Percentiles rank a stretch among this genome's conserved stretches.
Conservation (phyloP, 2,113 vertebrate species). For the Montifringilla adamsi region DNA sequence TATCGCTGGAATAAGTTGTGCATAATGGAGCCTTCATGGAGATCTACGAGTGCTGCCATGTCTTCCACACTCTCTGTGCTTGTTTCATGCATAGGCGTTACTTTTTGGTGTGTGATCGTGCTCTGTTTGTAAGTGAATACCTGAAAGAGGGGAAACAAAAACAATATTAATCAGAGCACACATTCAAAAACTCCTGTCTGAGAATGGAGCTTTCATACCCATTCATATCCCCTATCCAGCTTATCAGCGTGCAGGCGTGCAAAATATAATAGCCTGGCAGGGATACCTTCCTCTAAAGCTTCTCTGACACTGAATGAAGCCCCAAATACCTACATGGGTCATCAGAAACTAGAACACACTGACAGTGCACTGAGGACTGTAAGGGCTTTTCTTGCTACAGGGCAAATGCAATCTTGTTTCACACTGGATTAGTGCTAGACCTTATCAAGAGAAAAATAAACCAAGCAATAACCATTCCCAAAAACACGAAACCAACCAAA, state of each 20-base stretch:
- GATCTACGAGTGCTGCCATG: slow-evolving; percentile 89
- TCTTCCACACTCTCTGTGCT: slow-evolving; percentile 85
- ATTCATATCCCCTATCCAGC: not conserved
- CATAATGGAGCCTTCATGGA: slow-evolving; percentile 95
- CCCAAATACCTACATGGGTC: fast-evolving
- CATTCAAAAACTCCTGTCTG: not conserved
- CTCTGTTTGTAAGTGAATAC: slow-evolving; percentile 97
- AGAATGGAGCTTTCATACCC: not conserved
- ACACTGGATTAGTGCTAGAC: not conserved
- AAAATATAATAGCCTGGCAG: not conserved
- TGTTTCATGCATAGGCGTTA: slow-evolving; percentile 84
- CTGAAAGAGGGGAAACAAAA: slow-evolving; percentile 58
- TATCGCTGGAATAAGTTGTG: slow-evolving; percentile 91
- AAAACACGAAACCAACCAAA: not conserved
- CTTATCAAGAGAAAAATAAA: not conserved
- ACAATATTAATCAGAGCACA: not conserved
- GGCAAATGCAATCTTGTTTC: not conserved
- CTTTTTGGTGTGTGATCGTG: slow-evolving; percentile 88
- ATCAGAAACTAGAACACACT: not conserved
- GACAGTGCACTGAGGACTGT: not conserved
- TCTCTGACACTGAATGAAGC: not conserved
- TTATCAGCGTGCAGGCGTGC: not conserved
- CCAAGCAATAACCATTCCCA: not conserved
- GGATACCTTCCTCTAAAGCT: not conserved
- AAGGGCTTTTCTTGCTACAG: not conserved